Conservation (phyloP, 2,888 invertebrate genomes). For the Pseudanteris insignis region DNA sequence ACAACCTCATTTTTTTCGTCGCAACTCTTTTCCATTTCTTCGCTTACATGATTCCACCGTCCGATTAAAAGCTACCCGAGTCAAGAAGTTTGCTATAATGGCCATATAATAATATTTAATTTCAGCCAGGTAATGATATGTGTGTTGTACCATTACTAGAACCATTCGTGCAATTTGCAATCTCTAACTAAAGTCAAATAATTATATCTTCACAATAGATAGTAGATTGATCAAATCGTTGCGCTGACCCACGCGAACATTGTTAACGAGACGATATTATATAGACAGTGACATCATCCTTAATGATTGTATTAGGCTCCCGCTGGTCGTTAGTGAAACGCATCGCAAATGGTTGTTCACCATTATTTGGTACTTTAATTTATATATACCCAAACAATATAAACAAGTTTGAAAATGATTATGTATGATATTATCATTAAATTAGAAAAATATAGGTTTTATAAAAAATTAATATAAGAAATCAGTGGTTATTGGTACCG, state of each 20-base stretch:
- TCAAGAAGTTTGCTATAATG: slow-evolving; percentile 38
- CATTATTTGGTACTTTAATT: no score
- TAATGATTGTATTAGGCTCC: no score
- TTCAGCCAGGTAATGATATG: slow-evolving; percentile 38
- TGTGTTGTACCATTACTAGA: slow-evolving; percentile 32
- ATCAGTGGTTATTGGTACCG: no score
- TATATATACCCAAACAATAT: no score
- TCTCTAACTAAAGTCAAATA: slow-evolving; percentile 21
- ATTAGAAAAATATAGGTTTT: no score
- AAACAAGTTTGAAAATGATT: no score
- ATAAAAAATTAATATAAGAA: no score
- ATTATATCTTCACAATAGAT: slow-evolving; percentile 19
- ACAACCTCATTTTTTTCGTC: slow-evolving; percentile 40
- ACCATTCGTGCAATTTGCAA: slow-evolving; percentile 40
- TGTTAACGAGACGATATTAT: slow-evolving; percentile 9
- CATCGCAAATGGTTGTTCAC: no score
- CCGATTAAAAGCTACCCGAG: slow-evolving; percentile 41
- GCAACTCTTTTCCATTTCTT: slow-evolving; percentile 38
- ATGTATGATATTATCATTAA: no score
- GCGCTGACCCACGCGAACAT: slow-evolving; percentile 5
- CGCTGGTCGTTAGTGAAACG: no score
- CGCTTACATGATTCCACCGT: slow-evolving; percentile 32
- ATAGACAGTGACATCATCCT: no score
- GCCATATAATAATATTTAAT: slow-evolving; percentile 46
- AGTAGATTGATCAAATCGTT: slow-evolving; percentile 14